Base-by-base conservation (phyloP, 2,113 vertebrate genomes). In the Terrapene triunguis region DNA sequence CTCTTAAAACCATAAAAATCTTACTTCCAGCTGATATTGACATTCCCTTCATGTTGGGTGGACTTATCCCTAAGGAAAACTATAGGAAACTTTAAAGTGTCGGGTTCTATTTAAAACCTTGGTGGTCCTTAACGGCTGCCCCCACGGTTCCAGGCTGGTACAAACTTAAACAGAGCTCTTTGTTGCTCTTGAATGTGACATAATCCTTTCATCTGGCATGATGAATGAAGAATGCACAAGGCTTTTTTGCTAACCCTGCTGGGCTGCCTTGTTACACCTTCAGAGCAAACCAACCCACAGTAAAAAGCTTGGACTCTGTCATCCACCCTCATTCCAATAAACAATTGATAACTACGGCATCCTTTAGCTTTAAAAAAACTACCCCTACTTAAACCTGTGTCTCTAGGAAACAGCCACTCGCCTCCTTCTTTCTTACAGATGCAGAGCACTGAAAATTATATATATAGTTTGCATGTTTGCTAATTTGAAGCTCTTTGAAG, bases 111-210 rank as follows among this genome's bases (percentile, higher is more conserved):
- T 98, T 97, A 96, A 97, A 97, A 93, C 97, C 93, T 97, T 98
- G 97, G 97, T 97, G 97, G 97, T 97, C 96, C 95, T 90, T 97
- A 97, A 97, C 21, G 93, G 97, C 96, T 98, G 91, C 91, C 90
- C 82, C 93, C 90, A 96, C 94, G 95, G 95, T 86, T 94, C 94
- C 95, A 97, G 97, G 90, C 94, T 96, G 97, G 96, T 97, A 97
- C 97, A 97, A 97, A 97, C 96, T 97, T 98, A 97, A 98, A 97
- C 97, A 98, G 93, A 97, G 96, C 89, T 97, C 97, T 98, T 98
- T 98, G 97, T 98, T 98, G 97, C 93, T 97, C 97, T 96, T 98
- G 97, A 98, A 97, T 97, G 97, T 98, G 97, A 97, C 97, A 97
- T 97, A 98, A 98, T 97, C 97, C 97, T 98, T 98, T 98, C 97